These are phyloP conservation scores for Drosophila niveifrons DNA, from an alignment of 2,888 invertebrate genomes.

Conservation along the genomic window DNA sequence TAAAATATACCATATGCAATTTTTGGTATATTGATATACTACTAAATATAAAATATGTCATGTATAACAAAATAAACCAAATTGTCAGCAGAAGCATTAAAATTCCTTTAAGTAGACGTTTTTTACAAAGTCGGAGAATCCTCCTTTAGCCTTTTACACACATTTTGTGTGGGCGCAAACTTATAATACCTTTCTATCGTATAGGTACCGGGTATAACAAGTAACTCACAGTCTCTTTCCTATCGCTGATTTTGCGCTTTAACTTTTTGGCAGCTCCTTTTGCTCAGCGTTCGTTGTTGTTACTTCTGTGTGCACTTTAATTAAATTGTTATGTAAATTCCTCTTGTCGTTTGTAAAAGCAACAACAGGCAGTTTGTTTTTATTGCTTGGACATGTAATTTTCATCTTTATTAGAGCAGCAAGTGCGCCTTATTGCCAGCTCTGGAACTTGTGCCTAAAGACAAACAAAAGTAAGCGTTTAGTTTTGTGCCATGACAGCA, in stretches of 20 bases:
- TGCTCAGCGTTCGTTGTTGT: conserved; percentile 30
- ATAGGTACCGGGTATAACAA: no score
- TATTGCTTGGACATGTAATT: conserved; percentile 64
- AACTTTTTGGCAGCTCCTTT: conserved; percentile 74
- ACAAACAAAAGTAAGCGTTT: conserved; percentile 9
- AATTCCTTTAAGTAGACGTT: no score
- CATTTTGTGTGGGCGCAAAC: no score
- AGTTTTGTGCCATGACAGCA: conserved; percentile 28
- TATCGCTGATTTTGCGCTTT: conserved; percentile 48
- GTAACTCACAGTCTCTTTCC: background rate
- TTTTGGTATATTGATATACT: no score
- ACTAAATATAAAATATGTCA: no score
- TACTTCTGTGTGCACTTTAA: conserved; percentile 61
- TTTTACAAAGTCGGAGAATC: no score
- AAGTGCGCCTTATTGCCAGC: conserved; percentile 62
- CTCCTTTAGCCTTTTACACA: no score
- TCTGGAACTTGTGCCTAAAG: conserved; percentile 25
- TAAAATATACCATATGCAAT: no score
- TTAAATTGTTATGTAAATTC: conserved; percentile 82
- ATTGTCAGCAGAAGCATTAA: no score
- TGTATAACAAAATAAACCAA: no score
- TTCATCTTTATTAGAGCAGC: conserved; percentile 71
- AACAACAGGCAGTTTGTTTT: conserved; percentile 14
- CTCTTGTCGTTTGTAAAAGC: conserved; percentile 67
- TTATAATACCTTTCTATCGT: no score